Evolutionary conservation across 2,888 invertebrate genomes (phyloP).

Genomic region (Tenthredo livida): DNA sequence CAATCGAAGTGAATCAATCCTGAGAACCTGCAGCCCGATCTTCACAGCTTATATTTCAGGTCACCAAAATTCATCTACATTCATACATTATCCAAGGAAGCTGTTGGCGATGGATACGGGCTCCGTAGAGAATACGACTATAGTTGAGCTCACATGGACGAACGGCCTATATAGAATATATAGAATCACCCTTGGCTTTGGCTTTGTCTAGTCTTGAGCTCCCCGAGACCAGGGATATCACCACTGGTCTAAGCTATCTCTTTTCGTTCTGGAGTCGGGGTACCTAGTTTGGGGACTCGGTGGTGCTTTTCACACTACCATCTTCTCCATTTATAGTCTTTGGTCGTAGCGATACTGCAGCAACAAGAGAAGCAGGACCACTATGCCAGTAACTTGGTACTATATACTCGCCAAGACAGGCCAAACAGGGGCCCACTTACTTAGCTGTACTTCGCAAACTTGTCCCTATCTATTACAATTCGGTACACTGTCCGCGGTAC

Average conservation of each 20-base stretch:
- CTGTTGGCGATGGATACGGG: not conserved
- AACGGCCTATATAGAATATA: not conserved
- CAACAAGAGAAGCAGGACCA: not conserved
- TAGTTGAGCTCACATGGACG: not conserved
- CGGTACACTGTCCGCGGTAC: conserved; percentile 12
- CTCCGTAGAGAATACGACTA: not conserved
- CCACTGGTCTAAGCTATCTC: conserved; percentile 30
- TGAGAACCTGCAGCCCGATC: not conserved
- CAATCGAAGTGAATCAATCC: conserved; percentile 1
- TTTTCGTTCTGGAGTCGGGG: conserved; percentile 1
- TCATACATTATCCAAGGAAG: not conserved
- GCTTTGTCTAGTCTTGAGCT: not conserved
- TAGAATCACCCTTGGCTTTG: conserved; percentile 6
- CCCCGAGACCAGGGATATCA: not conserved
- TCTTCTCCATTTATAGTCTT: conserved; percentile 14
- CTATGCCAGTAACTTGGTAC: conserved; percentile 40
- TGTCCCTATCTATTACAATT: conserved; percentile 49
- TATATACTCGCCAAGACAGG: conserved; percentile 11
- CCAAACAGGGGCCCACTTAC: conserved; percentile 29
- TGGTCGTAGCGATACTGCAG: not conserved
- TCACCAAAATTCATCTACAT: not conserved
- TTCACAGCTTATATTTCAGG: not conserved
- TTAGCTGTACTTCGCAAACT: conserved; percentile 46
- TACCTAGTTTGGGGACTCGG: conserved; percentile 6
- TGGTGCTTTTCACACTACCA: not conserved